Evolutionary conservation across 2,797 vertebrate genomes (phyloP).

Genomic region (Meda fulgida): DNA sequence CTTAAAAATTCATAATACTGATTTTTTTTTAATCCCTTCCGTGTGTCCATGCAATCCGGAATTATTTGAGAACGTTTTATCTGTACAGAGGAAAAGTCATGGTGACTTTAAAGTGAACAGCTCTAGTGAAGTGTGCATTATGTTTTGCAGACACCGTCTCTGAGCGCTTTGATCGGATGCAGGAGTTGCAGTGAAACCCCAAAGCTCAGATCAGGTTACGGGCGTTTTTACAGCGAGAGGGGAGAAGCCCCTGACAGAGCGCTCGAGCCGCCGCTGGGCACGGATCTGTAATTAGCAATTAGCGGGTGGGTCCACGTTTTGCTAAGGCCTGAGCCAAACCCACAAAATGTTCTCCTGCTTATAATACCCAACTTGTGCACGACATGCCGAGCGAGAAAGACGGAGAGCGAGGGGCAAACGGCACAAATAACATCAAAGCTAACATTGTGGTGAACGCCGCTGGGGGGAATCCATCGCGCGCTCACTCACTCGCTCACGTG

Average conservation of each 20-base stretch:
- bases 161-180: conserved; percentile 69
- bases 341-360: conserved; percentile 84
- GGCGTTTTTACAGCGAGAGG: conserved; percentile 70
- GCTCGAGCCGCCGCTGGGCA: conserved; percentile 80
- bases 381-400: conserved; percentile 64
- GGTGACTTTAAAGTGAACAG: background rate
- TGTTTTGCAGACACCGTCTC: conserved; percentile 58
- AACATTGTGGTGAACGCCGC: conserved; percentile 65
- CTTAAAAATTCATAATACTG: too few species aligned
- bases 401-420: conserved; percentile 64
- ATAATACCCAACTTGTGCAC: conserved; percentile 75
- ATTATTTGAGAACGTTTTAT: too few species aligned
- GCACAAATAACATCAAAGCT: conserved; percentile 65
- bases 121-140: background rate
- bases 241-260: conserved; percentile 81
- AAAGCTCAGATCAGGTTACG: conserved; percentile 72
- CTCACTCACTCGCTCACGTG: conserved; percentile 61
- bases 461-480: background rate
- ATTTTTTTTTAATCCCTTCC: too few species aligned
- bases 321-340: conserved; percentile 79
- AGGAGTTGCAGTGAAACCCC: conserved; percentile 71
- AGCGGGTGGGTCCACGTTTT: conserved; percentile 83
- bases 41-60: too few species aligned
- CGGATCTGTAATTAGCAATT: conserved; percentile 87
- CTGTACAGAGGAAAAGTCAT: too few species aligned